Conservation (phyloP, 2,888 invertebrate genomes). For the Melolontha melolontha region DNA sequence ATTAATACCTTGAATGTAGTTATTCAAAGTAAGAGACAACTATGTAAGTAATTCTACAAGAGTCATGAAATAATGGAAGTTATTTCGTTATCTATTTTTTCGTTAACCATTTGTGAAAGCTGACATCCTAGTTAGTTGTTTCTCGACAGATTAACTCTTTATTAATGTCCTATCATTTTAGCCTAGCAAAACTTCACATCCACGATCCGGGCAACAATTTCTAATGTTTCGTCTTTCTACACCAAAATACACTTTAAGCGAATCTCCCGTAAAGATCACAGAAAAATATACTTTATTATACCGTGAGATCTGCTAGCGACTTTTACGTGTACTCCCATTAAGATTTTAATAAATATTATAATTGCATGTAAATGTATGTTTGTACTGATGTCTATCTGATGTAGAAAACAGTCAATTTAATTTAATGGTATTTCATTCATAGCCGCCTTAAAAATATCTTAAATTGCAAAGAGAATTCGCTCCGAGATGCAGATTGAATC, state of each 20-base stretch:
- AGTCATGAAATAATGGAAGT: too few relatives aligned
- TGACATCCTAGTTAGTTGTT: too few relatives aligned
- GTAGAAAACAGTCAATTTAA: conserved; percentile 40
- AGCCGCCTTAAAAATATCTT: conserved; percentile 23
- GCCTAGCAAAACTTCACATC: background rate
- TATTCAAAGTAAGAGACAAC: too few relatives aligned
- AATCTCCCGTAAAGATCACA: conserved; percentile 1
- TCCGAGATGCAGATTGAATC: conserved; percentile 35
- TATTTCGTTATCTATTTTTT: too few relatives aligned
- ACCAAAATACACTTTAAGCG: conserved; percentile 14
- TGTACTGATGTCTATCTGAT: conserved; percentile 39
- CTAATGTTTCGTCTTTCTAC: conserved; percentile 9
- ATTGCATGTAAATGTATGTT: conserved; percentile 43
- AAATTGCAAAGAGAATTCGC: conserved; percentile 39
- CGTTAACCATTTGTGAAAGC: too few relatives aligned
- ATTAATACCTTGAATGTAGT: too few relatives aligned
- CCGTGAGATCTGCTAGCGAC: conserved; percentile 9
- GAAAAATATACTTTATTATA: conserved; percentile 13
- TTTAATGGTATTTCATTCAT: conserved; percentile 40
- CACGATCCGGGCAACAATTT: conserved; percentile 1
- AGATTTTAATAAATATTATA: conserved; percentile 38
- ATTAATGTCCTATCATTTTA: too few relatives aligned
- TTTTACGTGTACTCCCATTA: conserved; percentile 20
- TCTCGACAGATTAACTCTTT: too few relatives aligned
- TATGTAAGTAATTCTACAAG: too few relatives aligned